Base-by-base conservation (phyloP, 2,797 vertebrate genomes). In the Mormyrus proboscirostris region DNA sequence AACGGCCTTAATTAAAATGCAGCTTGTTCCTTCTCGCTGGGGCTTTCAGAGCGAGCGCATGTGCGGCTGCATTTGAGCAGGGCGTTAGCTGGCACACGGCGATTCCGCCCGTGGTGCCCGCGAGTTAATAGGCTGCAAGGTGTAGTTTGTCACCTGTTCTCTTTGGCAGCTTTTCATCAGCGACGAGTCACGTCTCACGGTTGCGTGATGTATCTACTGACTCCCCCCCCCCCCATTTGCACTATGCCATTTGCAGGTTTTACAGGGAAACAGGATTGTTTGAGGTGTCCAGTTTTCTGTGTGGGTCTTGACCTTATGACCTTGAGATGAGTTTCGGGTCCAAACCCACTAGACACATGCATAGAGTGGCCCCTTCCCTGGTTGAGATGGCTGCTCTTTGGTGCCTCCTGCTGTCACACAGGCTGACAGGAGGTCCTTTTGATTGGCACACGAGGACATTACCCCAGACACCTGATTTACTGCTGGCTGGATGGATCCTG, bases 381-480 rank as follows among this genome's bases (percentile, higher is more conserved):
- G 29, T 29, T 14, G 73, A 2, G 73, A 79, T 82, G 76, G 19
- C 44, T 82, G 76, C 19, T 47, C n/a, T 47, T 82, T 0, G 19
- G 38, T 3, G 7, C 41, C 19, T 41, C 49, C 88, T 33, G 6
- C 44, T 5, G 41, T 25, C 25, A 55, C 44, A 2, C 88, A 79
- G 88, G 25, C 3, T 14, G 65, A 38, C 25, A 50, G 62, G 88
- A 33, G 69, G 49, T 47, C 9, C 25, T 10, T 33, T 57, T 89
- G 76, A 89, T 84, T 57, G 88, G 84, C 62, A 59, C 55, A 89
- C 51, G 73, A 47, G 76, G 88, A 89, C 50, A 89, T 89, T 83
- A 50, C 41, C 88, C n/a, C 6, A 59, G 88, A 84, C 88, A 84
- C 14, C 53, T 84, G 73, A 33, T 84, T 84, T 84, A 57, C 57